phyloP scores from a whole-genome alignment of 2,888 invertebrate species.

The Acanthosepion esculentum region DNA sequence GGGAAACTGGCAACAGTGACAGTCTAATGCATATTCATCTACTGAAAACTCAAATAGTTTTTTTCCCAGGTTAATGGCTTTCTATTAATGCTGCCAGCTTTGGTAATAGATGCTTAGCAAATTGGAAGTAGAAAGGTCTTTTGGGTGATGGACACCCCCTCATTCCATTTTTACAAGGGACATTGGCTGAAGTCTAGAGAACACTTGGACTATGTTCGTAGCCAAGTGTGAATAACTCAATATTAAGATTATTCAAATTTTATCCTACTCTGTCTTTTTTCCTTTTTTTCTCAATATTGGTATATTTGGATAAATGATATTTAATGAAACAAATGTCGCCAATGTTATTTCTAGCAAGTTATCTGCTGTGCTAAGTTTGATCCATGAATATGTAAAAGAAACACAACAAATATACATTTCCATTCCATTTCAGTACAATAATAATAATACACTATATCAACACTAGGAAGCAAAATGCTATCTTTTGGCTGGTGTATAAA shows the following conservation, averaged over 20 bases:
- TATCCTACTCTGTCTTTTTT: not conserved
- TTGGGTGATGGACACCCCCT: not conserved
- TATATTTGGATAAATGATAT: not conserved
- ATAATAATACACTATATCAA: not conserved
- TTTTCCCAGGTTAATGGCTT: not conserved
- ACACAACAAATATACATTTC: not conserved
- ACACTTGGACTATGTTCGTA: not conserved
- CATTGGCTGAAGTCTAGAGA: not conserved
- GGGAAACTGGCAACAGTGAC: not conserved
- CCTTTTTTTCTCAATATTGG: not conserved
- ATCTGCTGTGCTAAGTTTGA: not conserved
- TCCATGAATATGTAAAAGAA: not conserved
- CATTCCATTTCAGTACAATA: not conserved
- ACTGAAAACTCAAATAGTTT: not conserved
- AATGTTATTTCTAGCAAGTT: conserved; percentile 33
- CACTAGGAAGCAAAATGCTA: not conserved
- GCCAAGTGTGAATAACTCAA: not conserved
- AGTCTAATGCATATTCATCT: not conserved
- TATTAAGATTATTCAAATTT: not conserved
- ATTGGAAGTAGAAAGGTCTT: not conserved
- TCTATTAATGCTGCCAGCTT: not conserved
- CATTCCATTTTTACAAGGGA: not conserved
- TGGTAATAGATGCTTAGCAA: not conserved
- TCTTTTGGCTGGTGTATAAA: no score
- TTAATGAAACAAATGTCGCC: not conserved